Evolutionary conservation across 1,140 invertebrate species (phyloP).

Genomic region (Coelopa frigida): DNA sequence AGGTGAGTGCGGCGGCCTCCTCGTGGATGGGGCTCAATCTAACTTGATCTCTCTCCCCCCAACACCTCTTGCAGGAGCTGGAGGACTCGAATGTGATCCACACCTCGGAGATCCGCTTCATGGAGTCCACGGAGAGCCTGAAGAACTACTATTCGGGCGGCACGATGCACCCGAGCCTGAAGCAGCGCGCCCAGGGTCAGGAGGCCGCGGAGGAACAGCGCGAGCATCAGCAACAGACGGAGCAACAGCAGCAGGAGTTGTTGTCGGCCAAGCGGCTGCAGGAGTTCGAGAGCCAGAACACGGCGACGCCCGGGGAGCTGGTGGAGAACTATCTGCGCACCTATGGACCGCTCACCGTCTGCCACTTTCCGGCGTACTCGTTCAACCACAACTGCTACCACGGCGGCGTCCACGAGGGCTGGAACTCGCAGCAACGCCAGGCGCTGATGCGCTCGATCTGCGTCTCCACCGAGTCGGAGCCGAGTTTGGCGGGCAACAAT

Average conservation of each 20-base stretch:
- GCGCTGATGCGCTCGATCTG: not conserved
- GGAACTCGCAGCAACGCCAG: not conserved
- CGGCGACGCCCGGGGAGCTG: not conserved
- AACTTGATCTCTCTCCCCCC: too few relatives aligned
- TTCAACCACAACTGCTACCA: not conserved
- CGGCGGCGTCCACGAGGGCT: not conserved
- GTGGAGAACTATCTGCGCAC: constrained; percentile 6
- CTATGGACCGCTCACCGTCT: not conserved
- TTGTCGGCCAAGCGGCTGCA: constrained; percentile 4
- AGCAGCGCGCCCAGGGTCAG: too few relatives aligned
- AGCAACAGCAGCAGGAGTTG: constrained; percentile 1
- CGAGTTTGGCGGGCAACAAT: constrained; percentile 1
- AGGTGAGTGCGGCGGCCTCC: too few relatives aligned
- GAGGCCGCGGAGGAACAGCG: too few relatives aligned
- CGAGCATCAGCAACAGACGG: not conserved
- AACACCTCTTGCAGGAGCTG: constrained; percentile 6
- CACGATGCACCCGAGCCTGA: too few relatives aligned
- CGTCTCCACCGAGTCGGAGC: constrained; percentile 9
- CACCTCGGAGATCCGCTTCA: constrained; percentile 10
- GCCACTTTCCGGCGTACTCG: constrained; percentile 1
- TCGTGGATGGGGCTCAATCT: too few relatives aligned
- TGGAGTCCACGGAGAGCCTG: constrained; percentile 9
- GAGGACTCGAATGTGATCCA: constrained; percentile 8
- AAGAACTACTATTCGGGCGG: constrained; percentile 10
- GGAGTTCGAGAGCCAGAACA: constrained; percentile 3